These are phyloP conservation scores for Siderastrea siderea DNA, from an alignment of 92 coral and sea anemone species.

Conservation along the genomic window DNA sequence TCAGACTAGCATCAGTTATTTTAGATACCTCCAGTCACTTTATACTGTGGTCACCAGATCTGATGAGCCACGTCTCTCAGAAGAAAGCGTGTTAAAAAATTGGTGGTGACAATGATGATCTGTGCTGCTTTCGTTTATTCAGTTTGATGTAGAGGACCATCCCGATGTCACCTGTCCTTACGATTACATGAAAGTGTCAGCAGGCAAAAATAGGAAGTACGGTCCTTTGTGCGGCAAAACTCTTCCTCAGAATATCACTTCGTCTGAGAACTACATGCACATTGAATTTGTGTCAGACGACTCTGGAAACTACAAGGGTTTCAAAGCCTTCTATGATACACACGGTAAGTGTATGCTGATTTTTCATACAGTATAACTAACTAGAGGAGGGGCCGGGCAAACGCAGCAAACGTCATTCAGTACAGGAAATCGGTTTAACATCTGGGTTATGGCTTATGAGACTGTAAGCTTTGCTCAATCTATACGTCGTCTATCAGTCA, in stretches of 20 bases:
- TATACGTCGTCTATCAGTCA: too few species aligned
- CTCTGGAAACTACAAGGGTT: slow-evolving; percentile 82
- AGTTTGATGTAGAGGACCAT: slow-evolving; percentile 93
- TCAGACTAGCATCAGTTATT: too few species aligned
- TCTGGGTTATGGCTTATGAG: too few species aligned
- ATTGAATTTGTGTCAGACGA: slow-evolving; percentile 86
- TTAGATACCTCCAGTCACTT: too few species aligned
- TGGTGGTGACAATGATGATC: neutral
- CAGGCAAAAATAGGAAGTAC: slow-evolving; percentile 64
- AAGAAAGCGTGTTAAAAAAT: neutral
- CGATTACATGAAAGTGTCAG: slow-evolving; percentile 83
- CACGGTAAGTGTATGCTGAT: slow-evolving; percentile 69
- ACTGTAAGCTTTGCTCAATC: too few species aligned
- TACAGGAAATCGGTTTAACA: too few species aligned
- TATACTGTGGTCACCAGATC: too few species aligned
- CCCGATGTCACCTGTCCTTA: slow-evolving; percentile 95
- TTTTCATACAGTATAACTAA: too few species aligned
- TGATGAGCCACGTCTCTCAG: too few species aligned
- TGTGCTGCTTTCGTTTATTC: neutral
- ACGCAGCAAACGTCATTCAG: too few species aligned
- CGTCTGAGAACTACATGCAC: slow-evolving; percentile 86
- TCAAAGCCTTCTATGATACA: slow-evolving; percentile 85
- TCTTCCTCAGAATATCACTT: slow-evolving; percentile 86
- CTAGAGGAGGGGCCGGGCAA: too few species aligned
- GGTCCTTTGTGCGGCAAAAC: slow-evolving; percentile 88